Conservation (phyloP, 1,140 invertebrate genomes). For the Drosophila micromelanica region DNA sequence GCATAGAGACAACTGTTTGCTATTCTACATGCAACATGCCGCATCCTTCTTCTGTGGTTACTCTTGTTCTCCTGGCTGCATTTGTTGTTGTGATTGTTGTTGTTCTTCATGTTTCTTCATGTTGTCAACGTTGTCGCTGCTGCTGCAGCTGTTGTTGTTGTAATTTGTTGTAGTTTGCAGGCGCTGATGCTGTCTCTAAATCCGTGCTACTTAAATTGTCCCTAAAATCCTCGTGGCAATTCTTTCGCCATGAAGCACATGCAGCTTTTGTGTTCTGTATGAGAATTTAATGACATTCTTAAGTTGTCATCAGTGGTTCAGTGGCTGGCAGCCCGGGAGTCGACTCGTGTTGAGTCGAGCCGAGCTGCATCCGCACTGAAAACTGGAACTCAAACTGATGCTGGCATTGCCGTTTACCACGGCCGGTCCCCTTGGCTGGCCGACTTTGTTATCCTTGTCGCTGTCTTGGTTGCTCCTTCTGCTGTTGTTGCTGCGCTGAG, state of each 20-base stretch:
- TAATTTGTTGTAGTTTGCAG: conserved; percentile 26
- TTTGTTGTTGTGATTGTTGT: conserved; percentile 30
- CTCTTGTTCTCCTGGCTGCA: conserved; percentile 18
- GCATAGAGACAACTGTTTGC: conserved; percentile 63
- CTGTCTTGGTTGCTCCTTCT: conserved; percentile 32
- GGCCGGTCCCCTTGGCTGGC: conserved; percentile 49
- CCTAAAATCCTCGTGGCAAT: conserved; percentile 82
- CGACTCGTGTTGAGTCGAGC: conserved; percentile 35
- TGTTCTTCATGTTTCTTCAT: conserved; percentile 16
- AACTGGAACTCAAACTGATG: conserved; percentile 40
- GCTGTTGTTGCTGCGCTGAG: conserved; percentile 46
- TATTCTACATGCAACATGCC: conserved; percentile 58
- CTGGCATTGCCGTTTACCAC: conserved; percentile 36
- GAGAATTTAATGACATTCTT: conserved; percentile 83
- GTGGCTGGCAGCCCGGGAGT: conserved; percentile 57
- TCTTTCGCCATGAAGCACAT: conserved; percentile 81
- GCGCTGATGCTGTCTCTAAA: conserved; percentile 69
- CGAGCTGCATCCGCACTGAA: conserved; percentile 53
- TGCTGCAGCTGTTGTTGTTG: conserved; percentile 48
- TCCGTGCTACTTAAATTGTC: conserved; percentile 82
- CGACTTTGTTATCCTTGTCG: conserved; percentile 69
- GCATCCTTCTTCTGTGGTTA: conserved; percentile 24
- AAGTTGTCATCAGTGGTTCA: conserved; percentile 81
- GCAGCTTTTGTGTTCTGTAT: conserved; percentile 80
- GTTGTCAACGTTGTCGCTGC: conserved; percentile 19